These are phyloP conservation scores for Dryas iulia DNA, from an alignment of 1,140 invertebrate species.

Conservation along the genomic window DNA sequence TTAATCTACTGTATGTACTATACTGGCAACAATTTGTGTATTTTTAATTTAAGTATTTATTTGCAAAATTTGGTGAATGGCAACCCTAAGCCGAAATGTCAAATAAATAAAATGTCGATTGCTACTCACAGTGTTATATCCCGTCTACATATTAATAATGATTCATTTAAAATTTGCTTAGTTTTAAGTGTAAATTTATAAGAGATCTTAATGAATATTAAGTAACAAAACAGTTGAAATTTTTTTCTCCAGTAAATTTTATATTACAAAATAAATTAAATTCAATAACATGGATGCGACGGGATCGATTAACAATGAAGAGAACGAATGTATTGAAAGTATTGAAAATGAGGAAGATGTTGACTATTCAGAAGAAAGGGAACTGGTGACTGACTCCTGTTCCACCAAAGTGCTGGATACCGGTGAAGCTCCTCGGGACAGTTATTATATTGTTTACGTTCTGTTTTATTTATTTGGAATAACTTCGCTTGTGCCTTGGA, in stretches of 20 bases:
- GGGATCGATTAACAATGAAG: slow-evolving; percentile 66
- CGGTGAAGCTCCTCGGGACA: slow-evolving; percentile 81
- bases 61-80: too few relatives aligned
- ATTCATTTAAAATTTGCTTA: slow-evolving; percentile 13
- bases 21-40: too few relatives aligned
- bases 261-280: background rate
- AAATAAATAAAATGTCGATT: slow-evolving; percentile 19
- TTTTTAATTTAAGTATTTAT: too few relatives aligned
- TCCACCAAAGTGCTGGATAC: slow-evolving; percentile 64
- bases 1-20: too few relatives aligned
- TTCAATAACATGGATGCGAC: slow-evolving; percentile 52
- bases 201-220: background rate
- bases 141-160: slow-evolving; percentile 10
- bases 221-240: background rate
- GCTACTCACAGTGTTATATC: slow-evolving; percentile 6
- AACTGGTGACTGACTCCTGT: slow-evolving; percentile 66
- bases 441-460: slow-evolving; percentile 86
- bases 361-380: slow-evolving; percentile 70
- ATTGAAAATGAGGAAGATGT: slow-evolving; percentile 70
- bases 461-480: slow-evolving; percentile 95
- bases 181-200: slow-evolving; percentile 15
- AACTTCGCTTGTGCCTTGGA: slow-evolving; percentile 95
- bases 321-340: slow-evolving; percentile 43
- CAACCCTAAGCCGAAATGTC: background rate
- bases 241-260: background rate